Evolutionary conservation across 1,140 invertebrate genomes (phyloP).

Genomic region (Diplogasteroides magnus): DNA sequence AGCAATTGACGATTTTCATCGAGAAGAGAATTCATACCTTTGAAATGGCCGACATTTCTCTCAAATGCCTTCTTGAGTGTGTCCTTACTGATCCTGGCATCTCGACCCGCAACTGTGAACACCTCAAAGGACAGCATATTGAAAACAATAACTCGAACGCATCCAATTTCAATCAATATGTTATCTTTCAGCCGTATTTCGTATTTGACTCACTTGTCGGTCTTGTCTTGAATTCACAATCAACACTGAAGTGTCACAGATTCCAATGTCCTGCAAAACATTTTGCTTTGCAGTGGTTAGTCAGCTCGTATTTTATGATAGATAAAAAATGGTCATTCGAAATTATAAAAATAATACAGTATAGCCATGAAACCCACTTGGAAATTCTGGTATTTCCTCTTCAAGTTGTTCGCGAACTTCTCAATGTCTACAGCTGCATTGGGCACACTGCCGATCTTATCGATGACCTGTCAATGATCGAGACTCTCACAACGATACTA

Average conservation of each 20-base stretch:
- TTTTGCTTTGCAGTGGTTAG: background rate
- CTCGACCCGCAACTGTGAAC: slow-evolving; percentile 53
- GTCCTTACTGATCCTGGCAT: slow-evolving; percentile 49
- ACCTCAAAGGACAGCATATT: slow-evolving; percentile 30
- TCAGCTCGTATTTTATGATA: background rate
- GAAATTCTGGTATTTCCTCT: slow-evolving; percentile 45
- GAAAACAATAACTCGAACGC: too few relatives aligned
- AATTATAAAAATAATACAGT: too few relatives aligned
- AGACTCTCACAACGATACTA: background rate
- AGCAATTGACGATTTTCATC: background rate
- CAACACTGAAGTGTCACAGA: slow-evolving; percentile 51
- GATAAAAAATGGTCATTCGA: too few relatives aligned
- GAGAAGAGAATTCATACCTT: background rate
- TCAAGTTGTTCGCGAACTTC: slow-evolving; percentile 49
- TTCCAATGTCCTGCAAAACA: slow-evolving; percentile 39
- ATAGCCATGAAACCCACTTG: slow-evolving; percentile 32
- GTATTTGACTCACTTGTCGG: slow-evolving; percentile 28
- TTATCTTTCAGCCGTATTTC: too few relatives aligned
- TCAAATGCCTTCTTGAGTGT: slow-evolving; percentile 51
- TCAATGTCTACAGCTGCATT: slow-evolving; percentile 43
- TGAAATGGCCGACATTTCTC: slow-evolving; percentile 44
- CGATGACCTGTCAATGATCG: slow-evolving; percentile 19
- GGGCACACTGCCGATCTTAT: slow-evolving; percentile 47
- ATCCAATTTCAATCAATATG: too few relatives aligned
- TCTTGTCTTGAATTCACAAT: slow-evolving; percentile 50